Evolutionary conservation across 2,113 vertebrate species (phyloP).

Genomic region (Lipophrys pholis): DNA sequence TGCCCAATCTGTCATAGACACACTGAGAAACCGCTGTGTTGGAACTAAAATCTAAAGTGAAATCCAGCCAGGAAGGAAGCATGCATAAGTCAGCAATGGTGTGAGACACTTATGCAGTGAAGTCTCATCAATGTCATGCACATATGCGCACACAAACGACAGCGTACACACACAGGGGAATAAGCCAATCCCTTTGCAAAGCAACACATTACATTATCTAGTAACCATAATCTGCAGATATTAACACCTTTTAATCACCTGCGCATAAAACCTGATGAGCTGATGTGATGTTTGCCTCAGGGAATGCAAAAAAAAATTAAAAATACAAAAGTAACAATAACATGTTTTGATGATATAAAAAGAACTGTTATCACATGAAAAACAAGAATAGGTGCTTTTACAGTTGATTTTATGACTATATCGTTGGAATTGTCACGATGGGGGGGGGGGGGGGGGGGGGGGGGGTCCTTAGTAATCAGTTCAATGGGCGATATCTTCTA

Average conservation of each 20-base stretch:
- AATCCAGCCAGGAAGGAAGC: slow-evolving; percentile 31
- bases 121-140: slow-evolving; percentile 12
- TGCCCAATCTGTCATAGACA: slow-evolving; percentile 31
- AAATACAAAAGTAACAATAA: slow-evolving; percentile 13
- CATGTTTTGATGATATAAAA: slow-evolving; percentile 19
- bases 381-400: slow-evolving; percentile 43
- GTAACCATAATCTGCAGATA: slow-evolving; percentile 65
- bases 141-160: slow-evolving; percentile 25
- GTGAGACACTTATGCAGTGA: neutral
- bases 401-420: slow-evolving; percentile 43
- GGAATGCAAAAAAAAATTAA: slow-evolving; percentile 2
- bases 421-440: too few relatives aligned
- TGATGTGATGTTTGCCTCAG: neutral
- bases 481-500: neutral
- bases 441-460: too few relatives aligned
- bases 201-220: slow-evolving; percentile 50
- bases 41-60: slow-evolving; percentile 38
- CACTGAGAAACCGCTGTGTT: slow-evolving; percentile 23
- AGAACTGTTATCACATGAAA: slow-evolving; percentile 28
- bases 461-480: neutral
- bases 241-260: slow-evolving; percentile 60
- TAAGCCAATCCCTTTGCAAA: slow-evolving; percentile 43
- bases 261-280: neutral
- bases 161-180: slow-evolving; percentile 25
- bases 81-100: slow-evolving; percentile 39